Evolutionary conservation across 2,797 vertebrate species (phyloP).

Genomic region (Diceros bicornis): DNA sequence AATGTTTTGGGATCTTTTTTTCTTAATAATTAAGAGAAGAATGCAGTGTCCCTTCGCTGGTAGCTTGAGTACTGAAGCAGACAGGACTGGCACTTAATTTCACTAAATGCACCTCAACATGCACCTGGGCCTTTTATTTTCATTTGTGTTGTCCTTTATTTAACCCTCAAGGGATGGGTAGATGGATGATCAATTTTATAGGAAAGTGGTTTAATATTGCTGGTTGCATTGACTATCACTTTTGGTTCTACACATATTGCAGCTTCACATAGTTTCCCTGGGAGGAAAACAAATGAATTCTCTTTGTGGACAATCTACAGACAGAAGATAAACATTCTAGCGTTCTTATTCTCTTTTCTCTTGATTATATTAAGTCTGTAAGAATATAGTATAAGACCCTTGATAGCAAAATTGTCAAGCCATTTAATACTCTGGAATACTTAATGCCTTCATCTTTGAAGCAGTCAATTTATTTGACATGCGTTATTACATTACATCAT

Average conservation of each 20-base stretch:
- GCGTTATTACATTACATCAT: background rate
- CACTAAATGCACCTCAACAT: background rate
- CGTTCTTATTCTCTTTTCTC: background rate
- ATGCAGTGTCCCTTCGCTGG: background rate
- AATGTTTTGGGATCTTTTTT: background rate
- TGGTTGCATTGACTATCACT: conserved; percentile 9
- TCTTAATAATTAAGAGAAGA: conserved; percentile 27
- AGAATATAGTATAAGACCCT: background rate
- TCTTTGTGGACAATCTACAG: background rate
- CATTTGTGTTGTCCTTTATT: conserved; percentile 57
- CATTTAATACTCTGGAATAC: conserved; percentile 15
- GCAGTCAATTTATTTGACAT: background rate
- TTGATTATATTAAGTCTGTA: background rate
- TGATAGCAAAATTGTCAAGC: background rate
- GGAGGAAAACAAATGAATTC: background rate
- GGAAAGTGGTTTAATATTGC: conserved; percentile 40
- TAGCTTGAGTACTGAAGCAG: conserved; percentile 63
- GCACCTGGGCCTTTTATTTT: conserved; percentile 40
- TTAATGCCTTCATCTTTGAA: background rate
- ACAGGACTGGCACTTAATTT: conserved; percentile 36
- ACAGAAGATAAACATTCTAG: conserved; percentile 10
- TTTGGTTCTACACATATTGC: background rate
- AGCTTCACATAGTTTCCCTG: conserved; percentile 39
- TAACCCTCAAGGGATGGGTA: background rate
- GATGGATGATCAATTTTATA: background rate